Evolutionary conservation across 92 coral and sea anemone genomes (phyloP), one percentile per base, ranked within the genome.

Genomic region (Phymanthus crucifer): DNA sequence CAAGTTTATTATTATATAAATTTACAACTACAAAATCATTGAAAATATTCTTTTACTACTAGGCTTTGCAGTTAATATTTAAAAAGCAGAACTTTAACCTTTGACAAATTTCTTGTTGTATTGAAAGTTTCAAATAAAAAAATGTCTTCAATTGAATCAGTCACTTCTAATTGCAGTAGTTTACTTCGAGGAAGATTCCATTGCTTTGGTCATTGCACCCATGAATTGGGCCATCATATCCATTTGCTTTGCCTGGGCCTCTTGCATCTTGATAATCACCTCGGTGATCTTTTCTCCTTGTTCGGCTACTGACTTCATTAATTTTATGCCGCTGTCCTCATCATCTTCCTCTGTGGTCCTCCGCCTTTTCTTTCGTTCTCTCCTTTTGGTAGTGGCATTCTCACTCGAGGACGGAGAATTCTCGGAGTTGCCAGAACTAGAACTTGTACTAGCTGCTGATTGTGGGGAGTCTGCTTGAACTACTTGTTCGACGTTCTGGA

Each of bases 141-240:
- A 50, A 50, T 14, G 57, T 50, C 57, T 50, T 50, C 19, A 50
- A 9, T 45, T 45, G 50, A 45, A 45, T 45, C 50, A 45, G 50
- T 45, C 50, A 45, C 50, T 45, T 45, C 50, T 45, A 45, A 45
- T 45, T 45, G 50, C 2, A 50, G 57, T 50, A 50, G 0, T 50
- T 48, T 48, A 11, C 16, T 48, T 48, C 16, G 65, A 80, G 35
- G 56, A 48, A 14, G 57, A 50, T 14, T 50, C 26, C 57, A 86
- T 76, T 66, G 69, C 86, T 77, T 86, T 65, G 21, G 81, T 48
- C 17, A 81, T 81, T 70, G 90, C 69, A 38, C 75, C 83, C 83
- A 86, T 86, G 66, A 86, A 81, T 29, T 81, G 38, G 45, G 78
- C 69, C 90, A 86, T 66, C 86, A 86, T 80, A 40, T 86, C 83